Conservation (phyloP, 2,888 invertebrate genomes). For the Cinara cedri region DNA sequence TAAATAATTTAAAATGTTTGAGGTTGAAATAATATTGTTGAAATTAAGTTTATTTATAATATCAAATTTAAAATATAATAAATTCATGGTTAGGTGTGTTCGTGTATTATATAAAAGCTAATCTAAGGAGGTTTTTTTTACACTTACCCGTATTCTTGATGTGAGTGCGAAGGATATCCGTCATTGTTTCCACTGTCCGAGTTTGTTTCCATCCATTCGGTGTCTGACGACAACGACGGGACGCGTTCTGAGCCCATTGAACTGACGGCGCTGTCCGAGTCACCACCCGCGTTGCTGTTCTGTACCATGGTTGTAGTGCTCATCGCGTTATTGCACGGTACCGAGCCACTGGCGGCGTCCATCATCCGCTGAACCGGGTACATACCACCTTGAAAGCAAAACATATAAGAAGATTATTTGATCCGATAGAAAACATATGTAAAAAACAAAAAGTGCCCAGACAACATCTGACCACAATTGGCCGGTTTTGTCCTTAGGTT, state of each 20-base stretch:
- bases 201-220: constrained; percentile 88
- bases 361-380: constrained; percentile 82
- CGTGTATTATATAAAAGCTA: too few relatives aligned
- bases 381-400: constrained; percentile 69
- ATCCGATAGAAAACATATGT: too few relatives aligned
- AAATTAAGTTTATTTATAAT: too few relatives aligned
- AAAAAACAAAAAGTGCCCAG: too few relatives aligned
- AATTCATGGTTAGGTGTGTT: too few relatives aligned
- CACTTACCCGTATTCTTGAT: constrained; percentile 67
- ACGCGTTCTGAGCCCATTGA: constrained; percentile 92
- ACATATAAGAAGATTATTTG: too few relatives aligned
- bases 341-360: constrained; percentile 67
- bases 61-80: too few relatives aligned
- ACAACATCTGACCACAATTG: too few relatives aligned
- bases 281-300: constrained; percentile 66
- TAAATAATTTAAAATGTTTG: too few relatives aligned
- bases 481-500: constrained; percentile 62
- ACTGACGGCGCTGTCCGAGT: constrained; percentile 89
- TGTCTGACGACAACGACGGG: constrained; percentile 85
- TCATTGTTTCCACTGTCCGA: constrained; percentile 77
- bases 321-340: constrained; percentile 58
- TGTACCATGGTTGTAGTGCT: constrained; percentile 23
- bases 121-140: too few relatives aligned
- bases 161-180: constrained; percentile 71
- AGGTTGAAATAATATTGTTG: too few relatives aligned